Conservation (phyloP, 2,888 invertebrate species). For the Euspilapteryx auroguttella region DNA sequence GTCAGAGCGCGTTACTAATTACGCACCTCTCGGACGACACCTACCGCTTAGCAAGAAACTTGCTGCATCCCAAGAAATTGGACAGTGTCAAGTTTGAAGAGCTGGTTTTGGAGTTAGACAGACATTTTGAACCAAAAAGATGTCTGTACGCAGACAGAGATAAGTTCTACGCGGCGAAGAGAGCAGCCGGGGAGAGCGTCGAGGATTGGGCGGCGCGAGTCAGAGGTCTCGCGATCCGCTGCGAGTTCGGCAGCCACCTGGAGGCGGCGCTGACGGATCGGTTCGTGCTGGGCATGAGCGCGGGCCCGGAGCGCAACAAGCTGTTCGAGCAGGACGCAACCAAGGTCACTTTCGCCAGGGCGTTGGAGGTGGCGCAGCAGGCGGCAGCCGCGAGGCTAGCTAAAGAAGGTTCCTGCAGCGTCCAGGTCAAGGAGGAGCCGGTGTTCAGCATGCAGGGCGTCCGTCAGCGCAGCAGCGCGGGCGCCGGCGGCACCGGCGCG, state of each 20-base stretch:
- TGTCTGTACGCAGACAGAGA: conserved; percentile 1
- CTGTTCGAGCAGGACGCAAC: conserved; percentile 4
- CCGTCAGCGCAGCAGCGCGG: conserved; percentile 41
- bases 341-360: conserved; percentile 46
- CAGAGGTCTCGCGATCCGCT: conserved; percentile 2
- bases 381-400: conserved; percentile 83
- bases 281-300: conserved; percentile 66
- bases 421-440: conserved; percentile 69
- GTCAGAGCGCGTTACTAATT: too few relatives aligned
- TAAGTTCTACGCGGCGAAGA: conserved; percentile 5
- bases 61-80: too few relatives aligned
- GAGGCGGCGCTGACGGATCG: too few relatives aligned
- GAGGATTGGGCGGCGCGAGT: conserved; percentile 6
- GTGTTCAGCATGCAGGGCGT: conserved; percentile 18
- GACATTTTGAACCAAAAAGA: neutral
- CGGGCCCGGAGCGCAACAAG: conserved; percentile 24
- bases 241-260: neutral
- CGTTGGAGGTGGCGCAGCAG: conserved; percentile 89
- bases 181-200: conserved; percentile 3
- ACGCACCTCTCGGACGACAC: too few relatives aligned
- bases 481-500: conserved; percentile 18
- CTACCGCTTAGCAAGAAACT: too few relatives aligned
- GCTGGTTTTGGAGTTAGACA: neutral
- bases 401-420: conserved; percentile 67
- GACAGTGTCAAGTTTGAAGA: neutral